Conservation (phyloP, 2,888 invertebrate genomes). For the Colletes collaris region DNA sequence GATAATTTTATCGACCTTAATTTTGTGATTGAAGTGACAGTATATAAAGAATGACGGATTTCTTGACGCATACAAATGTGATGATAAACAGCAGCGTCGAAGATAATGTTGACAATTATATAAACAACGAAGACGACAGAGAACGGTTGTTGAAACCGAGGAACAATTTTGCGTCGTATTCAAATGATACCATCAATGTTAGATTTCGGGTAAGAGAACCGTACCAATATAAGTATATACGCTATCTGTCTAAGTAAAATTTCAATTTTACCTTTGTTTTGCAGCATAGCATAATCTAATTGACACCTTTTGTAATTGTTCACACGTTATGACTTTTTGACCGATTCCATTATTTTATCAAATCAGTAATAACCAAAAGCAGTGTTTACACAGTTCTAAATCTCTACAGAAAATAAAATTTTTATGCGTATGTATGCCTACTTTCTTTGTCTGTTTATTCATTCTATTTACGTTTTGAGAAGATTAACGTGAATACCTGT, state of each 20-base stretch:
- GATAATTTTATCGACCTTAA: slow-evolving; percentile 1
- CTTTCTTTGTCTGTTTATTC: no score
- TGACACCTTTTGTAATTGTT: background rate
- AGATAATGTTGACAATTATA: slow-evolving; percentile 35
- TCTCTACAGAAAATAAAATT: no score
- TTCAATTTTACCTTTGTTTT: background rate
- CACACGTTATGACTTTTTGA: no score
- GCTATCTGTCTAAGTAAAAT: no score
- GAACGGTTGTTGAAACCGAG: slow-evolving; percentile 72
- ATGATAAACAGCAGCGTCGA: slow-evolving; percentile 61
- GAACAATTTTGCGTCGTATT: slow-evolving; percentile 79
- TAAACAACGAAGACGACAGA: slow-evolving; percentile 44
- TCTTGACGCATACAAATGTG: slow-evolving; percentile 59
- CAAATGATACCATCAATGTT: slow-evolving; percentile 69
- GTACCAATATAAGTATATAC: background rate
- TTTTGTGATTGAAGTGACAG: slow-evolving; percentile 5
- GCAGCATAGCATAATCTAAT: slow-evolving; percentile 14
- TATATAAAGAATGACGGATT: slow-evolving; percentile 56
- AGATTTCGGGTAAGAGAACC: slow-evolving; percentile 75
- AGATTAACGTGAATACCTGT: no score
- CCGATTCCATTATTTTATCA: no score
- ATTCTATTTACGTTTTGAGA: no score
- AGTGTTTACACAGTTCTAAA: no score
- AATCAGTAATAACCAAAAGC: no score
- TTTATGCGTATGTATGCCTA: no score